These are phyloP conservation scores for Grammomys surdaster DNA, from an alignment of 2,113 vertebrate species.

Conservation along the genomic window DNA sequence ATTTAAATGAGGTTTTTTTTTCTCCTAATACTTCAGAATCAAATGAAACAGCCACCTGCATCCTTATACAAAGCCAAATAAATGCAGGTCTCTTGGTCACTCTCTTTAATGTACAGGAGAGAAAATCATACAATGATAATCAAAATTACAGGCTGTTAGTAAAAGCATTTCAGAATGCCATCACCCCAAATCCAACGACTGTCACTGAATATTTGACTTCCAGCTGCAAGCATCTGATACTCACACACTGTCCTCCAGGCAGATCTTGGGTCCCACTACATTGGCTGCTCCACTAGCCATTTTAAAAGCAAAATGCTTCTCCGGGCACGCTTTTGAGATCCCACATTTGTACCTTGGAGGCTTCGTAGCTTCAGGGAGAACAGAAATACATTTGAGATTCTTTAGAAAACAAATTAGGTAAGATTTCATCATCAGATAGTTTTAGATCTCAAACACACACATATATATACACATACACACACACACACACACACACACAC, in stretches of 20 bases:
- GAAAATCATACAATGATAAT: rapidly evolving
- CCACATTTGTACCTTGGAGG: constrained; percentile 92
- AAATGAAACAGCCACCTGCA: neutral
- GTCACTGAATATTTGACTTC: neutral
- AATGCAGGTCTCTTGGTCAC: neutral
- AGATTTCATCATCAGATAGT: neutral
- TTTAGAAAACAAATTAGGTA: neutral
- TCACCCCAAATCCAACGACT: too few species aligned
- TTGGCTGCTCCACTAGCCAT: constrained; percentile 97
- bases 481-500: too few species aligned
- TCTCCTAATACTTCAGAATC: neutral
- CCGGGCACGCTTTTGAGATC: constrained; percentile 93
- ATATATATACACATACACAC: neutral
- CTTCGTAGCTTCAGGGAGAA: constrained; percentile 88
- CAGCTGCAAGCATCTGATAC: constrained; percentile 72
- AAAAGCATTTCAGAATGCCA: constrained; percentile 2
- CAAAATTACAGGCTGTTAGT: neutral
- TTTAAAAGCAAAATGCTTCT: constrained; percentile 96
- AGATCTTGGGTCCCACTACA: constrained; percentile 97
- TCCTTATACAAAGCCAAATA: neutral
- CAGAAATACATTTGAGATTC: constrained; percentile 46
- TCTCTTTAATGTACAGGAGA: neutral
- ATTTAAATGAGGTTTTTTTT: neutral
- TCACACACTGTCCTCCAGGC: constrained; percentile 96
- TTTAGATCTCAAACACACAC: constrained; percentile 6